A percentile compares a stretch with the other conserved stretches of the same genome.
Evolutionary conservation across 2,888 invertebrate species (phyloP).

Genomic region (Osedax frankpressi): DNA sequence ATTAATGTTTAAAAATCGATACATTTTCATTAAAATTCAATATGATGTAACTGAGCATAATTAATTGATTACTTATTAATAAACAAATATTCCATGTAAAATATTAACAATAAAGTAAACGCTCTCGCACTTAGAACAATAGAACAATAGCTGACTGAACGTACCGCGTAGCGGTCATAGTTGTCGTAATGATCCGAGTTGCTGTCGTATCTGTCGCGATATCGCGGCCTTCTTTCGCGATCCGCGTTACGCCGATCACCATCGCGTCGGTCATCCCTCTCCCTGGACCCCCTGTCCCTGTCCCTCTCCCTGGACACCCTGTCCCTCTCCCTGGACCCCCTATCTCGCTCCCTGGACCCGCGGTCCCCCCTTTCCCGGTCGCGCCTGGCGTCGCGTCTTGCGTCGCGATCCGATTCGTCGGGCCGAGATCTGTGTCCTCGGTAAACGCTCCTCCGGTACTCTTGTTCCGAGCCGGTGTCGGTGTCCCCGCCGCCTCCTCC

Average conservation of each 20-base stretch:
- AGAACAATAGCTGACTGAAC: background rate
- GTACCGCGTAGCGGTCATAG: background rate
- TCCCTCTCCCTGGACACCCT: conserved; percentile 17
- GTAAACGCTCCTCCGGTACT: too few relatives aligned
- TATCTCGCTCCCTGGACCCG: conserved; percentile 15
- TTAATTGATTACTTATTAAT: too few relatives aligned
- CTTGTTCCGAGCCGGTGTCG: too few relatives aligned
- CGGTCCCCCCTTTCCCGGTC: too few relatives aligned
- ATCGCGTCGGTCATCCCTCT: background rate
- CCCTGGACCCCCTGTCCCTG: conserved; percentile 8
- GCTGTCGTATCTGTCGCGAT: background rate
- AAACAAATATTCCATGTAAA: background rate
- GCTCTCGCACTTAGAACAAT: background rate
- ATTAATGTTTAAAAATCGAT: too few relatives aligned
- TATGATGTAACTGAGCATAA: background rate
- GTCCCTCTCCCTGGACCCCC: conserved; percentile 7
- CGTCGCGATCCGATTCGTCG: too few relatives aligned
- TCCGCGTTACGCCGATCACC: background rate
- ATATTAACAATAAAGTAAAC: background rate
- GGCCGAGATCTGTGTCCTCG: too few relatives aligned
- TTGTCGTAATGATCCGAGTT: background rate
- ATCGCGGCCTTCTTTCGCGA: background rate
- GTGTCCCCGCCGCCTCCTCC: background rate
- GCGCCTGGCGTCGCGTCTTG: too few relatives aligned
- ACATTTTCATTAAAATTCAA: too few relatives aligned